Evolutionary conservation across 1,140 invertebrate species (phyloP).

Genomic region (Conus ventricosus): DNA sequence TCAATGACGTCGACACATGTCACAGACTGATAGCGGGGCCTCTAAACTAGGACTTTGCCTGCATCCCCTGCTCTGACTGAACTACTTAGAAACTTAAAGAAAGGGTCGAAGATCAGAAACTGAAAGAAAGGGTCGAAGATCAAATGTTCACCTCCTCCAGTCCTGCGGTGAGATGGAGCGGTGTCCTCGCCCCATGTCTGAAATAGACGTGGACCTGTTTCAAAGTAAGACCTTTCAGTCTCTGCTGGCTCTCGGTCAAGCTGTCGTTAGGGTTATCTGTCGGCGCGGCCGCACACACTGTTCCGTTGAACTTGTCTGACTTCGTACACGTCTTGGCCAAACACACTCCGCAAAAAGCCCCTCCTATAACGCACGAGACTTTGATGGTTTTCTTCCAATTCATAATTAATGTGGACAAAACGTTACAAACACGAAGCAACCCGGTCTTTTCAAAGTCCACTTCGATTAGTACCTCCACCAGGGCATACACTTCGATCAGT

Average conservation of each 20-base stretch:
- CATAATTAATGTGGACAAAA: background rate
- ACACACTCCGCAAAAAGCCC: slow-evolving; percentile 5
- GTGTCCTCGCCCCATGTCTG: slow-evolving; percentile 68
- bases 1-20: too few relatives aligned
- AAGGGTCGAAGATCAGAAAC: background rate
- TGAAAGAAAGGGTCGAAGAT: background rate
- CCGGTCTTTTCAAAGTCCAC: background rate
- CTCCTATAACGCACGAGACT: background rate
- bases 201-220: slow-evolving; percentile 64
- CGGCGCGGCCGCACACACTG: background rate
- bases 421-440: background rate
- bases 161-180: slow-evolving; percentile 53
- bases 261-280: background rate
- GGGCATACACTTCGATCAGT: background rate
- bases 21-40: too few relatives aligned
- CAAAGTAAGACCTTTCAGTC: slow-evolving; percentile 25
- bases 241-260: background rate
- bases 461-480: background rate
- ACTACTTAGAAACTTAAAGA: too few relatives aligned
- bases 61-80: too few relatives aligned
- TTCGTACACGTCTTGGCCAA: background rate
- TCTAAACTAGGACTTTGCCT: too few relatives aligned
- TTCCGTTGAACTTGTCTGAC: background rate
- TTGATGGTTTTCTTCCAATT: background rate
- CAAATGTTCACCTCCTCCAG: slow-evolving; percentile 59